Base-by-base conservation (phyloP, 2,113 vertebrate genomes). In the Naja naja region DNA sequence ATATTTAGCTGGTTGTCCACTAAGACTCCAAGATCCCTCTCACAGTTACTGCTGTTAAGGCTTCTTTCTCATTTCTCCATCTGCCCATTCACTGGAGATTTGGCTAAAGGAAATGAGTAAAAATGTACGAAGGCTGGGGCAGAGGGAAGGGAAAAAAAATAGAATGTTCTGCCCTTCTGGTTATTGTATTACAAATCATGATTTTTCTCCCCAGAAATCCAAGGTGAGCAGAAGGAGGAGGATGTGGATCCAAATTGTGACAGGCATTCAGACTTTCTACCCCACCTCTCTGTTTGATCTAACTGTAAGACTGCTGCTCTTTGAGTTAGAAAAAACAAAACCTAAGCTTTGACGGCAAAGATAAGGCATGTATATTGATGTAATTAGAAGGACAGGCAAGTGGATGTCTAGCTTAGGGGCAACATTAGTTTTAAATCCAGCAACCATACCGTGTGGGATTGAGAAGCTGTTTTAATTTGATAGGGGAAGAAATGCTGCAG, bases 331-430 rank as follows among this genome's bases (percentile, higher is more conserved):
- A 49, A 47, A 49, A 49, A 49, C 1, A 93, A 85, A 58, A 27
- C 22, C 94, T 20, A 0, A 0, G 87, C 88, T 93, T 94, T 96
- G 96, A 96, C 96, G 95, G 96, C 95, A 94, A 87, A 91, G 95
- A 96, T 92, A 96, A 96, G 96, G 94, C 95, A 93, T 96, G 94
- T 94, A 27, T 95, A 95, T 94, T 92, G 95, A 95, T 95, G 96
- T 95, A 96, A 97, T 97, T 96, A 96, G 96, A 0, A 47, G 94
- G 95, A 92, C 25, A 34, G 81, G 92, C 93, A 92, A 94, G 94
- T 94, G 90, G 95, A 94, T 94, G 95, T 94, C 93, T 94, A 92
- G 94, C 96, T 96, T 0, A 47, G 89, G 94, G 97, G 95, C 93
- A 96, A 93, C 86, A 94, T 96, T 94, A 94, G 92, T 91, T 52